These are phyloP conservation scores for Aphelocoma californica DNA, from an alignment of 2,797 vertebrate genomes.

Conservation along the genomic window DNA sequence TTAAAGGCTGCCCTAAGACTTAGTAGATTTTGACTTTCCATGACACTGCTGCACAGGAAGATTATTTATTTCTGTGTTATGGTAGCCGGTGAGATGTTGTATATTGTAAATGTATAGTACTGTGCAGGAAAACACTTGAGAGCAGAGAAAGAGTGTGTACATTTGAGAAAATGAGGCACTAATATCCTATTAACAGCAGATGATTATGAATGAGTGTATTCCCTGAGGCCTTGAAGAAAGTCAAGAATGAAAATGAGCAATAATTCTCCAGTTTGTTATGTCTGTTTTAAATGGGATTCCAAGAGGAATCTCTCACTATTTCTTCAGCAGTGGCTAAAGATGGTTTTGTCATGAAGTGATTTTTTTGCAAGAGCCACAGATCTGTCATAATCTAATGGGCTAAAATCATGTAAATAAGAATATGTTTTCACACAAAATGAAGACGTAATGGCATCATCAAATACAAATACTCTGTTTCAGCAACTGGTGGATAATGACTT, in stretches of 20 bases:
- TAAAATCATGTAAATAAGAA: background rate
- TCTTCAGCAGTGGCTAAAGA: background rate
- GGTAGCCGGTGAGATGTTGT: background rate
- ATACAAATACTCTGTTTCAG: background rate
- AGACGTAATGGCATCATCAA: background rate
- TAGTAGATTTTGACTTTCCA: background rate
- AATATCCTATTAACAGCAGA: background rate
- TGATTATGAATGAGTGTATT: background rate
- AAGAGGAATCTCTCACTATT: background rate
- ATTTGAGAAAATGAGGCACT: background rate
- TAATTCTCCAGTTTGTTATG: background rate
- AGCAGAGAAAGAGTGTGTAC: background rate
- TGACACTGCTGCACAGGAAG: background rate
- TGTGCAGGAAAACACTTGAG: background rate
- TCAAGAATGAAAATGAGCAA: background rate
- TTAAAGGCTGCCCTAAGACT: background rate
- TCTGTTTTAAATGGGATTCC: background rate
- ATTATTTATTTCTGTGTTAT: background rate
- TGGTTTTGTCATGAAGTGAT: background rate
- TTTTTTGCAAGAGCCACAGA: background rate
- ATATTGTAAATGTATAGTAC: background rate
- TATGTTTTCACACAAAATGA: background rate
- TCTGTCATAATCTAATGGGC: background rate
- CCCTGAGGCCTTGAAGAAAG: background rate
- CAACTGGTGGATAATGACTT: background rate